phyloP scores from a whole-genome alignment of 2,113 vertebrate species.

The Erpornis zantholeuca region DNA sequence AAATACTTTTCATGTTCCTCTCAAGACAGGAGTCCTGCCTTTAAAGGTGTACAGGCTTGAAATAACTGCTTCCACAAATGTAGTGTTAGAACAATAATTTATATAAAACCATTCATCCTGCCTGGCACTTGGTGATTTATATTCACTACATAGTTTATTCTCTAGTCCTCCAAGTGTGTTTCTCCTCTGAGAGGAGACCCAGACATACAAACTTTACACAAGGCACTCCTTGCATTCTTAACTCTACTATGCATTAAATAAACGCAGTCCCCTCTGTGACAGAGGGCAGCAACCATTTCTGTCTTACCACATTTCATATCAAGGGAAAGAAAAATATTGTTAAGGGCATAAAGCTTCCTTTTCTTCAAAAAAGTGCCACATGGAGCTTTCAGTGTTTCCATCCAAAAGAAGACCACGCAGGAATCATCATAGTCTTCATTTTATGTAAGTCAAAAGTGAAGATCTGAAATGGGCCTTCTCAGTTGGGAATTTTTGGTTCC shows the following conservation, averaged over 20 bases:
- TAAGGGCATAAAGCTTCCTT: neutral
- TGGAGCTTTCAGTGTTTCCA: neutral
- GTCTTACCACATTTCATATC: neutral
- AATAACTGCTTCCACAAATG: neutral
- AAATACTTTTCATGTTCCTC: neutral
- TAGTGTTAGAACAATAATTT: constrained; percentile 4
- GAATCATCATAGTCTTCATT: neutral
- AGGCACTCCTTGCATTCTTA: neutral
- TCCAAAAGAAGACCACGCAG: neutral
- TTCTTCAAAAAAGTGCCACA: neutral
- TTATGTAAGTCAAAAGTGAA: neutral
- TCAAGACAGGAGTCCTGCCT: neutral
- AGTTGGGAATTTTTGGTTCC: neutral
- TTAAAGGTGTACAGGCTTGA: neutral
- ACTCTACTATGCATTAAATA: neutral
- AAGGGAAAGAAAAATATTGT: neutral
- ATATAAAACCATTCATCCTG: constrained; percentile 27
- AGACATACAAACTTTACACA: neutral
- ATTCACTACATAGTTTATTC: neutral
- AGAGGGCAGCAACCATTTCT: neutral
- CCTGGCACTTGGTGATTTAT: neutral
- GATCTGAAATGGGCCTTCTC: neutral
- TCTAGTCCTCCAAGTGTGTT: neutral
- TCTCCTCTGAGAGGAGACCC: neutral
- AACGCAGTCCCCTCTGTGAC: neutral